Percentiles rank a stretch among this genome's conserved stretches.
These are phyloP conservation scores for Noctua janthina DNA, from an alignment of 2,888 invertebrate species.

Conservation along the genomic window DNA sequence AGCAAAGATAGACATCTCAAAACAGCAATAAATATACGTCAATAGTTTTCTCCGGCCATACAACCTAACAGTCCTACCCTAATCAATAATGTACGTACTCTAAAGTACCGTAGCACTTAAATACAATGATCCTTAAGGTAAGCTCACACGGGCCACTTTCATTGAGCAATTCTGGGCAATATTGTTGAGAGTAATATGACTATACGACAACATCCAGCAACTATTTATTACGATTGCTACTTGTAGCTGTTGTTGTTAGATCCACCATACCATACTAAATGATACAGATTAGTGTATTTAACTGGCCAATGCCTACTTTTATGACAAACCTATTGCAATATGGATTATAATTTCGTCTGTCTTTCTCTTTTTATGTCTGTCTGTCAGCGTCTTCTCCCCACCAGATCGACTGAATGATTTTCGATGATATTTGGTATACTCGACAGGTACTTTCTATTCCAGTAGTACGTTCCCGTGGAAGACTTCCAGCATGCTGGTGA, in stretches of 20 bases:
- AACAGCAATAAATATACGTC: conserved; percentile 16
- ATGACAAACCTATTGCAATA: too few species aligned
- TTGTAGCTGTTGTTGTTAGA: neutral
- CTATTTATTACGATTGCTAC: neutral
- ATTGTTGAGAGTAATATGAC: neutral
- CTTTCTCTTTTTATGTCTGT: too few species aligned
- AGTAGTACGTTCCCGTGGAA: too few species aligned
- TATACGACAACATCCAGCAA: neutral
- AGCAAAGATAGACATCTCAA: neutral
- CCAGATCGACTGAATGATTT: too few species aligned
- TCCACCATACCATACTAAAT: neutral
- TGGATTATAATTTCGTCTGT: too few species aligned
- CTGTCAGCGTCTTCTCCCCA: too few species aligned
- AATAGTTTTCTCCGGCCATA: conserved; percentile 9
- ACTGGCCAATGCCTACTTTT: too few species aligned
- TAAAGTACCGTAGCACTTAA: conserved; percentile 41
- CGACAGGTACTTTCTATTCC: too few species aligned
- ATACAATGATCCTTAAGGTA: conserved; percentile 28
- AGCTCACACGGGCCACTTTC: conserved; percentile 1
- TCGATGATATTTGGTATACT: too few species aligned
- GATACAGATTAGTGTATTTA: too few species aligned
- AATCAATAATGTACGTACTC: conserved; percentile 40
- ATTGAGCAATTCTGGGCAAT: neutral
- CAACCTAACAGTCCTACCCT: conserved; percentile 7
- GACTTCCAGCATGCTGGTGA: too few species aligned